Base-by-base conservation (phyloP, 2,888 invertebrate species). In the Clitarchus hookeri region DNA sequence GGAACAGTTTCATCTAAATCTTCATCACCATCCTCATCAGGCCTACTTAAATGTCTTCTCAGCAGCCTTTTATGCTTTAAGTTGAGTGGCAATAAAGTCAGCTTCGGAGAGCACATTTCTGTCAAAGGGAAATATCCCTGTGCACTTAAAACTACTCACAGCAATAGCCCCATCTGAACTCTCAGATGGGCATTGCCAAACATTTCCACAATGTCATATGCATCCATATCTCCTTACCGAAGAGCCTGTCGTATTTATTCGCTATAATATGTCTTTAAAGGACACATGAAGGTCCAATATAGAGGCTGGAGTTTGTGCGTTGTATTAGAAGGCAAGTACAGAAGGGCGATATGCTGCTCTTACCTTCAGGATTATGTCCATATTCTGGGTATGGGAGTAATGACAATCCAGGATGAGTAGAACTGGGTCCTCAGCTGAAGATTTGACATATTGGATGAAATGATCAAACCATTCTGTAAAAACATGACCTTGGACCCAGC, bases 401-500 rank as follows among this genome's bases (percentile, higher is more conserved):
- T 82, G 82, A 23, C 82, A 9, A 9, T 82, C 36, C 27, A 82
- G 82, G 4, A 82, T 82, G 44, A 82, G 82, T 13, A 82, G 44
- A 27, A 82, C 27, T 6, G 16, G 36, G 36, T 27, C 36, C 19
- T 82, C 23, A 16, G 44, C 27, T 23, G 82, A 36, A 6, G 27
- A 26, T 82, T 82, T 82, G 3, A 44, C 44, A 44, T 26, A 19
- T 27, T 82, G 8, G n/a, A 82, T 82, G 36, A 82, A 82, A 82
- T 82, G 82, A 44, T 27, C 27, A 23, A 82, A 82, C 82, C 82
- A 82, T 82, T 82, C 36, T 6, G 82, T 26, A 23, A 54, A 82
- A 27, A 85, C 27, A 36, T 78, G 11, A 77, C 36, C 36, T 23
- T 85, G 83, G 11, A 85, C 83, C 85, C 86, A 85, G 23, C 85